These are phyloP conservation scores for Agrypnus murinus DNA, from an alignment of 2,888 invertebrate genomes.

Conservation along the genomic window DNA sequence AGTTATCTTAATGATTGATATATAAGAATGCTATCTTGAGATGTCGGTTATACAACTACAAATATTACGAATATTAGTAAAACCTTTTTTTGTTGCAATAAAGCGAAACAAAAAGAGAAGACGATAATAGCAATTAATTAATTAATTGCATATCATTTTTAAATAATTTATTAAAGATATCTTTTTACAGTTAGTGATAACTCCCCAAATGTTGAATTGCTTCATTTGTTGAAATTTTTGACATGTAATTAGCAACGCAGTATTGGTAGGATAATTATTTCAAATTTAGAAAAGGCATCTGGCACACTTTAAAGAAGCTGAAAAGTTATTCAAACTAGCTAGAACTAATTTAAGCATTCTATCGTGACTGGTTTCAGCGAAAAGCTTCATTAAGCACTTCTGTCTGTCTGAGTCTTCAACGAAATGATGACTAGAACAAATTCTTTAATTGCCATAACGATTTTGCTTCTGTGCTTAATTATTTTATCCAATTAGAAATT, in stretches of 20 bases:
- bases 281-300: constrained; percentile 2
- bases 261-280: neutral
- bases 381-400: constrained; percentile 16
- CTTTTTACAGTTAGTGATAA: too few species aligned
- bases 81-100: neutral
- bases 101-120: neutral
- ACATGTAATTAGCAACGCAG: neutral
- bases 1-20: constrained; percentile 41
- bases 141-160: constrained; percentile 2
- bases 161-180: constrained; percentile 2
- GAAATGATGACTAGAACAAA: too few species aligned
- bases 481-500: too few species aligned
- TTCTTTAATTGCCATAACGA: too few species aligned
- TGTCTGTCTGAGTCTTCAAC: too few species aligned
- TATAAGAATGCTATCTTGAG: constrained; percentile 32
- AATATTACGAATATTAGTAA: constrained; percentile 31
- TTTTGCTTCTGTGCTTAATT: too few species aligned
- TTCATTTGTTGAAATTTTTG: too few species aligned
- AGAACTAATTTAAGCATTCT: constrained; percentile 3
- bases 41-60: constrained; percentile 28
- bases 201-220: too few species aligned
- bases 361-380: neutral
- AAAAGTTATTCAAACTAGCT: constrained; percentile 11
- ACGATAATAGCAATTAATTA: neutral
- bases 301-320: constrained; percentile 12